Conservation (phyloP, 2,113 vertebrate species). For the Bettongia penicillata region DNA sequence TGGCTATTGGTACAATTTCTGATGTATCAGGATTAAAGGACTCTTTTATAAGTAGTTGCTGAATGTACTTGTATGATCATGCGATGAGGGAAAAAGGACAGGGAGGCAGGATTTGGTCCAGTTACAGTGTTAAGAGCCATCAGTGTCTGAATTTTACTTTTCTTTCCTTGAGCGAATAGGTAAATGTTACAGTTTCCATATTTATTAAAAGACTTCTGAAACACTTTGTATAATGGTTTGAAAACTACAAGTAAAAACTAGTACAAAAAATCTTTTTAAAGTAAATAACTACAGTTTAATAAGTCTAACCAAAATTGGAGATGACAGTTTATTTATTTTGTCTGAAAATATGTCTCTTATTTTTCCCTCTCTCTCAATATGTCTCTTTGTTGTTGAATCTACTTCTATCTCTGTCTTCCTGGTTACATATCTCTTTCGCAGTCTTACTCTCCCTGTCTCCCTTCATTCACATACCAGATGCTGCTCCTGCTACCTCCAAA, state of each 20-base stretch:
- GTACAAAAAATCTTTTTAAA: not conserved
- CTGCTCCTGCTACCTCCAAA: not conserved
- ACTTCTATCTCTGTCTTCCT: not conserved
- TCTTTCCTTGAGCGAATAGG: not conserved
- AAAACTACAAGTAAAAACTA: not conserved
- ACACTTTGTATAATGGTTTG: not conserved
- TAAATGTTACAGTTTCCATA: not conserved
- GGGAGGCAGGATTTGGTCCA: not conserved
- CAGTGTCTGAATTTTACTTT: not conserved
- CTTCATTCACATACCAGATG: not conserved
- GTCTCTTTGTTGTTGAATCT: not conserved
- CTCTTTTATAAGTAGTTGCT: not conserved
- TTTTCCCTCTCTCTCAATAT: not conserved
- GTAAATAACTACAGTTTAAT: not conserved
- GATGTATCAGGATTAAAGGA: not conserved
- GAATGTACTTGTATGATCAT: not conserved
- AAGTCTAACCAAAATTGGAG: not conserved
- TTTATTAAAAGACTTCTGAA: not conserved
- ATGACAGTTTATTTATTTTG: not conserved
- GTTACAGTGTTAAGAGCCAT: not conserved
- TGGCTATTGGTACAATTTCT: not conserved
- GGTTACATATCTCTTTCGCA: not conserved
- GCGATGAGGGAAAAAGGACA: not conserved
- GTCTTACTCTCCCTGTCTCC: not conserved
- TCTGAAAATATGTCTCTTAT: not conserved